phyloP scores from a whole-genome alignment of 2,888 invertebrate species.

The Callimorpha dominula region DNA sequence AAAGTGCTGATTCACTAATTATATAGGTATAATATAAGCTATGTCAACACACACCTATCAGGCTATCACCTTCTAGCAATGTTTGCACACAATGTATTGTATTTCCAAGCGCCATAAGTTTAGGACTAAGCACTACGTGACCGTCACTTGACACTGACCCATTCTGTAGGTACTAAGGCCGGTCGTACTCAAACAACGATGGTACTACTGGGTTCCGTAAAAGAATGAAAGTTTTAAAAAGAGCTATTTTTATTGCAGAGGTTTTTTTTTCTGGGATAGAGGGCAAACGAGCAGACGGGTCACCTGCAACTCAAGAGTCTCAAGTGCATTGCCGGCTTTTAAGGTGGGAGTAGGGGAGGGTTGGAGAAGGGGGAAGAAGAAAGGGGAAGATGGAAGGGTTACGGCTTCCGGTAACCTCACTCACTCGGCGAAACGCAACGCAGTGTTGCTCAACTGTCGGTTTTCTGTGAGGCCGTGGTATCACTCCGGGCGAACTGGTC shows the following conservation, averaged over 20 bases:
- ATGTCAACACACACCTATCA: constrained; percentile 44
- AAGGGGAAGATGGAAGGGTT: no score
- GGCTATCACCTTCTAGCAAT: constrained; percentile 36
- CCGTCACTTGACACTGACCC: constrained; percentile 79
- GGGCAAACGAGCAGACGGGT: no score
- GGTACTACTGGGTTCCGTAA: constrained; percentile 51
- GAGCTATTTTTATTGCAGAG: neutral
- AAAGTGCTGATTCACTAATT: constrained; percentile 51
- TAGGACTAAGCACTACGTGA: constrained; percentile 81
- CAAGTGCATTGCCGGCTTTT: no score
- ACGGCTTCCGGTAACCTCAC: no score
- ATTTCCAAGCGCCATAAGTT: constrained; percentile 76
- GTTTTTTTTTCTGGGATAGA: no score
- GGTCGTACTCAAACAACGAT: constrained; percentile 42
- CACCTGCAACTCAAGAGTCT: no score
- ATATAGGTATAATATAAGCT: constrained; percentile 33
- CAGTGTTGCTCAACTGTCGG: no score
- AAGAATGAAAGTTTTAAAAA: constrained; percentile 2
- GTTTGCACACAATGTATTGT: constrained; percentile 73
- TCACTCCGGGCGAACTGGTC: no score
- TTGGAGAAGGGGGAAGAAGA: no score
- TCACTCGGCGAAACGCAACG: no score
- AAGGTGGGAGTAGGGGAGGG: no score
- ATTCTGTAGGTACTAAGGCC: constrained; percentile 56
- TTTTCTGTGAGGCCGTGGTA: no score